A percentile compares a stretch with the other conserved stretches of the same genome.
Evolutionary conservation across 2,113 vertebrate genomes (phyloP).

Genomic region (Stigmatopora nigra): DNA sequence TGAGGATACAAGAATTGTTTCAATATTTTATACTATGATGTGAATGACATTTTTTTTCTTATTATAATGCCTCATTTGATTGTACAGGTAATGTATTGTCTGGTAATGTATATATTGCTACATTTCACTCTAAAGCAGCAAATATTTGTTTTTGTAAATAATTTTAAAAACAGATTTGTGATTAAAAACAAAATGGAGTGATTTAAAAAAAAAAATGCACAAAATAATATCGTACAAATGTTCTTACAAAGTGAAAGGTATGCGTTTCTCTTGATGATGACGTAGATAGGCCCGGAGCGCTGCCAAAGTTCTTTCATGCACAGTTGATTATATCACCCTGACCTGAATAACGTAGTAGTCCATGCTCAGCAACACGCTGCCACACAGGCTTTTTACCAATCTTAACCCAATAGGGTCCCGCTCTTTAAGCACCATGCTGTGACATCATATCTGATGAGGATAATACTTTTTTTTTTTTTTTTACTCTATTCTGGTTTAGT

Average conservation of each 20-base stretch:
- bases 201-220: background rate
- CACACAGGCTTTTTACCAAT: conserved; percentile 34
- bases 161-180: background rate
- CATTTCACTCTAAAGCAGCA: too few species aligned
- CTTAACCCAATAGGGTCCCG: conserved; percentile 5
- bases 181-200: background rate
- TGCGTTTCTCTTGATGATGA: conserved; percentile 1
- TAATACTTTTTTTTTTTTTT: background rate
- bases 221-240: background rate
- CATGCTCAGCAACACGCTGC: conserved; percentile 23
- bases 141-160: too few species aligned
- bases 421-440: background rate
- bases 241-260: conserved; percentile 13
- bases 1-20: too few species aligned
- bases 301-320: conserved; percentile 61
- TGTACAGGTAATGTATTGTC: too few species aligned
- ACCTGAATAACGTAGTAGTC: conserved; percentile 50
- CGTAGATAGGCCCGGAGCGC: conserved; percentile 40
- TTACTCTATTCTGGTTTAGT: background rate
- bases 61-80: too few species aligned
- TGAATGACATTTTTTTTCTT: too few species aligned
- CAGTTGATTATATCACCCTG: conserved; percentile 64
- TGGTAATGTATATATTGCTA: too few species aligned
- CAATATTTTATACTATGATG: too few species aligned
- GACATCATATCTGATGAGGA: background rate